Base-by-base conservation (phyloP, 2,888 invertebrate species). In the Resseliella maxima region DNA sequence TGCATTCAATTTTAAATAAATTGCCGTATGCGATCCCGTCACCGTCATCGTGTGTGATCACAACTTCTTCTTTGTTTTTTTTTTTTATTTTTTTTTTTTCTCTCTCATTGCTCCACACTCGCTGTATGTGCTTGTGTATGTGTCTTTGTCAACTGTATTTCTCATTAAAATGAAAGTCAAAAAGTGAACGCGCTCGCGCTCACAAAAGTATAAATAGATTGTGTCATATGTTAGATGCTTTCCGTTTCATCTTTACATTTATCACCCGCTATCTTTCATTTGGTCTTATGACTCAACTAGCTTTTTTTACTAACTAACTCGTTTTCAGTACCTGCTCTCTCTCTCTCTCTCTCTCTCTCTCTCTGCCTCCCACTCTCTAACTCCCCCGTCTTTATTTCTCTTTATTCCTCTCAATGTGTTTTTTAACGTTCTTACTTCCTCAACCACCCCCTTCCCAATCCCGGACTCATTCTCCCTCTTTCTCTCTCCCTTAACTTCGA, bases 1-100 rank as follows among this genome's bases (percentile, higher is more conserved):
- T 72, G 31, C 72, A 31, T 31, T 72, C 72, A 72, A 72, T 72
- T 72, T 72, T 72, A 72, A 72, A 72, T 72, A 72, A 72, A 72
- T 72, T 31, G 35, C 31, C 31, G 31, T n/a, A 31, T 72, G n/a
- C 72, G 72, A 72, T 72, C 72, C 24, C 31, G n/a, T 31, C 35
- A 35, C n/a, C 31, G 12, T n/a, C 59, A 2, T 27, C 59, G 15
- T 50, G 21, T 18, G 15, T 18, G 50, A 18, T 50, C 10, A 21
- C 5, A 21, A 50, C 5, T 50, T 59, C n/a, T n/a, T 24, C 24
- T 24, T 59, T 24, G n/a, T 3, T 24, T 2, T 24, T 24, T 24
- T 59, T 24, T 24, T n/a, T 2, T 0, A 3, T 24, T 24, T 3
- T 59, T 3, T 24, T 24, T 10, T 6, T 24, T 72, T 31, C 72